Percentiles rank a stretch among this genome's conserved stretches.
Evolutionary conservation across 2,888 invertebrate species (phyloP).

Genomic region (Diaperis boleti): DNA sequence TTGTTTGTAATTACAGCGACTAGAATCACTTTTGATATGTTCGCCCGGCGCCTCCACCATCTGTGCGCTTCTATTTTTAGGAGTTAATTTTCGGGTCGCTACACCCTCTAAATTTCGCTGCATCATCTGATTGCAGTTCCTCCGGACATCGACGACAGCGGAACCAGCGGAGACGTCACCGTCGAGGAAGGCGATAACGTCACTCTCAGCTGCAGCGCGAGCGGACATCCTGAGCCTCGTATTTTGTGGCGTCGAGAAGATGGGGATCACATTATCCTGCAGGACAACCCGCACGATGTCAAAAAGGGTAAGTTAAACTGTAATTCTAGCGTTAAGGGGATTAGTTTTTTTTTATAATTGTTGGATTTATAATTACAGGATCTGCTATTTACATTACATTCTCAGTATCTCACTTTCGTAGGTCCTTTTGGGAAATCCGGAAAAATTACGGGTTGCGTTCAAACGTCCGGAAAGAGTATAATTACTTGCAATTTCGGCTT

Average conservation of each 20-base stretch:
- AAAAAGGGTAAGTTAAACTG: slow-evolving; percentile 62
- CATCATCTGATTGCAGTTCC: slow-evolving; percentile 67
- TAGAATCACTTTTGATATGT: no score
- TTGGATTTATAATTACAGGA: slow-evolving; percentile 9
- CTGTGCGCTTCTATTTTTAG: no score
- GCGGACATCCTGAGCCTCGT: slow-evolving; percentile 71
- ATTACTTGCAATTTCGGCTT: no score
- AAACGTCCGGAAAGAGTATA: no score
- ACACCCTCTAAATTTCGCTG: not conserved
- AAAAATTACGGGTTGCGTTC: no score
- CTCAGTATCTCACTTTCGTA: no score
- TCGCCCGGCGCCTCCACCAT: no score
- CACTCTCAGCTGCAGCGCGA: slow-evolving; percentile 71
- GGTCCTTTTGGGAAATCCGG: no score
- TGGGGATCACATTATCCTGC: slow-evolving; percentile 65
- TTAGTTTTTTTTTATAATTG: not conserved
- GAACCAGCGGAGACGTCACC: slow-evolving; percentile 73
- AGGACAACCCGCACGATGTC: slow-evolving; percentile 61
- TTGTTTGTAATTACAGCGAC: slow-evolving; percentile 3
- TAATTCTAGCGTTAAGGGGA: not conserved
- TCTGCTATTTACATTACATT: no score
- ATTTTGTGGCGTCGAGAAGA: slow-evolving; percentile 74
- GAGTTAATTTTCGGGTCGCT: no score
- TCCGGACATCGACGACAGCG: slow-evolving; percentile 73
- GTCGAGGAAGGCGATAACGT: slow-evolving; percentile 74